These are phyloP conservation scores for fruit fly (Drosophila melanogaster) DNA, from an alignment of 1,140 invertebrate genomes.

Conservation along the genomic window Release_6_plus_ISO1_MT NT_037436.4:2640501-2641000, in stretches of 20 bases:
- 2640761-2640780: slow-evolving; percentile 62
- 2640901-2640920: slow-evolving; percentile 84
- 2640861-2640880: slow-evolving; percentile 96
- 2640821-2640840: slow-evolving; percentile 89
- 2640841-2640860: slow-evolving; percentile 95
- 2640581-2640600: slow-evolving; percentile 96
- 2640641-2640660: slow-evolving; percentile 97
- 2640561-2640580: slow-evolving; percentile 86
- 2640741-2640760: slow-evolving; percentile 90
- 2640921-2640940: slow-evolving; percentile 71
- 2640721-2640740: slow-evolving; percentile 92
- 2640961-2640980: no score
- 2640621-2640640: slow-evolving; percentile 95
- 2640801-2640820: slow-evolving; percentile 61
- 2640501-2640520: slow-evolving; percentile 95
- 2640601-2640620: slow-evolving; percentile 95
- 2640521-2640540: slow-evolving; percentile 45
- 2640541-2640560: no score
- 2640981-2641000: neutral
- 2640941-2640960: neutral
- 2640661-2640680: slow-evolving; percentile 96
- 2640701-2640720: slow-evolving; percentile 97
- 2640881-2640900: slow-evolving; percentile 86
- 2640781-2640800: slow-evolving; percentile 46
- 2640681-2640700: slow-evolving; percentile 97